Percentiles rank a stretch among this genome's conserved stretches.
These are phyloP conservation scores for Lepus oiostolus DNA, from an alignment of 2,797 vertebrate genomes.

Conservation along the genomic window DNA sequence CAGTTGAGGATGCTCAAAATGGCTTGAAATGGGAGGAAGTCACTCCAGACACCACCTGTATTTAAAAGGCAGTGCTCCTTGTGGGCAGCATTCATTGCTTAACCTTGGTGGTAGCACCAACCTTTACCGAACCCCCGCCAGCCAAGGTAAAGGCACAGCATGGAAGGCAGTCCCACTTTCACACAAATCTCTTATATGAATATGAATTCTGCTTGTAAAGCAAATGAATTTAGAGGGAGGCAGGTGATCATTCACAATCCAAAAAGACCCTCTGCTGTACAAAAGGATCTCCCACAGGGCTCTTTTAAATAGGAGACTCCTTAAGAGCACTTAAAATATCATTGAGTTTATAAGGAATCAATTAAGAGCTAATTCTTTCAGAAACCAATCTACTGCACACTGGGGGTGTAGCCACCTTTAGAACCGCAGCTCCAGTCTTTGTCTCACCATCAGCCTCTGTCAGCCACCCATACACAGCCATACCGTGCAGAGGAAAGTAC, in stretches of 20 bases:
- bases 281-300: constrained; percentile 37
- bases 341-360: constrained; percentile 50
- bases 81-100: not conserved
- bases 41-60: not conserved
- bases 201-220: constrained; percentile 12
- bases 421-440: not conserved
- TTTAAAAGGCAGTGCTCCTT: constrained; percentile 26
- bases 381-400: not conserved
- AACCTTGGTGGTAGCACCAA: not conserved
- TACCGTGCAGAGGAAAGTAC: not conserved
- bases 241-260: constrained; percentile 38
- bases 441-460: not conserved
- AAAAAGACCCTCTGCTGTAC: not conserved
- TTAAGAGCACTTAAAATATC: constrained; percentile 21
- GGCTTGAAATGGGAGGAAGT: constrained; percentile 19
- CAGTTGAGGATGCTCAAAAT: constrained; percentile 51
- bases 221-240: constrained; percentile 41
- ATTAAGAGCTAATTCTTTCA: constrained; percentile 55
- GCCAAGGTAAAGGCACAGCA: not conserved
- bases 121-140: not conserved
- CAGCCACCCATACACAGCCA: not conserved
- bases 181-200: not conserved
- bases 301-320: constrained; percentile 38
- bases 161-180: not conserved
- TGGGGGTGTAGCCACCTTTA: not conserved